Conservation (phyloP, 2,797 vertebrate species). For the Protosalanx chinensis region DNA sequence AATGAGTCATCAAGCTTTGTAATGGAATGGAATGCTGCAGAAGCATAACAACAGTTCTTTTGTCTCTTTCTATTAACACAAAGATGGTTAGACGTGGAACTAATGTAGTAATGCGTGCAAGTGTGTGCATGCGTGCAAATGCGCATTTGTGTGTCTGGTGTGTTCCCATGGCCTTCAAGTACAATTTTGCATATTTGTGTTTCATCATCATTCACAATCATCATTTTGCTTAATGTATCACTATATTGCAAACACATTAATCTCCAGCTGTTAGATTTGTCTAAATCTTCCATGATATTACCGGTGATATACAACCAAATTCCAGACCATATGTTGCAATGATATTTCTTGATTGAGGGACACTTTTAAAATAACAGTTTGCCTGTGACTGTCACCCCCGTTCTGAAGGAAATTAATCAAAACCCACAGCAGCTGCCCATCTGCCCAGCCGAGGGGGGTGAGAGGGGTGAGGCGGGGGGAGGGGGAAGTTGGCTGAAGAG, state of each 20-base stretch:
- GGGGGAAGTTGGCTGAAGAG: conserved; percentile 21
- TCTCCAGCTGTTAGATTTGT: conserved; percentile 56
- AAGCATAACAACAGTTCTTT: too few species aligned
- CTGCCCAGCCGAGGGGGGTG: conserved; percentile 30
- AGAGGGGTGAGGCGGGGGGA: neutral
- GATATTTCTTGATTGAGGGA: conserved; percentile 49
- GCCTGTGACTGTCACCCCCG: conserved; percentile 45
- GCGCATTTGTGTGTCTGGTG: neutral
- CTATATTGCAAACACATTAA: conserved; percentile 42
- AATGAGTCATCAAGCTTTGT: neutral
- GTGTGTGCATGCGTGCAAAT: conserved; percentile 2
- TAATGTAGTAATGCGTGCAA: neutral
- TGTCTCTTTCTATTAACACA: too few species aligned
- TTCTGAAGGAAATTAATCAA: conserved; percentile 58
- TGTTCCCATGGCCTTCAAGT: neutral
- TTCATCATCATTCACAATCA: neutral
- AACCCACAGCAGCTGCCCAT: conserved; percentile 49
- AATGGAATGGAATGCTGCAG: neutral
- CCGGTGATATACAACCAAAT: conserved; percentile 33
- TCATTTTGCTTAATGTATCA: neutral
- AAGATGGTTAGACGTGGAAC: neutral
- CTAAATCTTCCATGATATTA: conserved; percentile 35
- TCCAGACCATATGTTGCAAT: conserved; percentile 45
- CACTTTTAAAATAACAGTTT: conserved; percentile 52
- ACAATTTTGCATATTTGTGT: neutral